Base-by-base conservation (phyloP, 64 coral and sea anemone species). In the Actinia tenebrosa region DNA sequence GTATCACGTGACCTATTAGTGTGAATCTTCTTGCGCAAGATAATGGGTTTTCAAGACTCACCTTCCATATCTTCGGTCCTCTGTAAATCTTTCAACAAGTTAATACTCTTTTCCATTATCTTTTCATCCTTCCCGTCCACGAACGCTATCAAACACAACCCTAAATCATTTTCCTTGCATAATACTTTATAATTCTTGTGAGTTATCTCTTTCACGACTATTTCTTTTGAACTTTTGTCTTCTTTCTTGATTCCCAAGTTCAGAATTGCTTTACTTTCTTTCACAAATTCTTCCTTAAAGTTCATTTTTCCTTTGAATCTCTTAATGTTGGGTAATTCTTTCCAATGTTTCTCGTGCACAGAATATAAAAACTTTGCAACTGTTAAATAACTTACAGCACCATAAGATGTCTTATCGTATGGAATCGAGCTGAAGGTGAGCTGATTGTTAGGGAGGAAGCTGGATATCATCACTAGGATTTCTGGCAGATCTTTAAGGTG, bases 291-390 rank as follows among this genome's bases (percentile, higher is more conserved):
- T 59, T 98, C 88, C 45, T 79, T 89, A 17, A 92, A 64, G 4
- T 89, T 83, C 55, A 92, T 64, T 82, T 98, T 85, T 20, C 88
- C 96, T 53, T 89, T 95, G 75, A 86, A 98, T 25, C 86, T 85
- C 4, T 90, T 92, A 2, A 91, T 84, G 44, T 87, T 89, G 2
- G 96, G 93, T 3, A 95, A 68, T 16, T 98, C 93, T 45, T 50
- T 83, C 90, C 92, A 98, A 54, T 98, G 92, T 37, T 95, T 98
- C 53, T 98, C 89, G 79, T 98, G 96, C 19, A 94, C 96, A 5
- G 93, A 98, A 79, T 87, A 98, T 52, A 98, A 92, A 88, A 98
- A 95, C 69, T 84, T 91, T 60, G 90, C 86, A 16, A 98, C 77
- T 47, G 88, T 95, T 0, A 90, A 71, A n/a, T 98, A 98, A 9